phyloP scores from a whole-genome alignment of 1,140 invertebrate species.

The Polypedilum pembai region DNA sequence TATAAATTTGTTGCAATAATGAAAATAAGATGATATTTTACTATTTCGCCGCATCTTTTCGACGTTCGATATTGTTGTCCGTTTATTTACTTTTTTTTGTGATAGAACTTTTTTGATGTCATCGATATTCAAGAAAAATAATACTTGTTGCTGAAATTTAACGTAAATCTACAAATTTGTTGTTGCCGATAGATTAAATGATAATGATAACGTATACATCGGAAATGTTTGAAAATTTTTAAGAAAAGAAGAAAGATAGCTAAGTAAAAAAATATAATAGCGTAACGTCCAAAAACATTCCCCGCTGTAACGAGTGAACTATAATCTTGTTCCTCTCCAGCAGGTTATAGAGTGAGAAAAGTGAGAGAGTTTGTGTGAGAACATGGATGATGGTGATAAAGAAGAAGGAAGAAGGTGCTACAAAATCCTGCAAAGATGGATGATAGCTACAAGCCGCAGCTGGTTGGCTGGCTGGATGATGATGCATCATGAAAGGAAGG shows the following conservation, averaged over 20 bases:
- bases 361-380: constrained; percentile 35
- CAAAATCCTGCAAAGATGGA: not conserved
- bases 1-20: too few species aligned
- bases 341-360: constrained; percentile 36
- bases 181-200: too few species aligned
- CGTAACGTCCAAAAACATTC: not conserved
- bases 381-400: constrained; percentile 34
- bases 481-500: not conserved
- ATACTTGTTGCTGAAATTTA: too few species aligned
- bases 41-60: too few species aligned
- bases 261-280: constrained; percentile 12
- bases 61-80: too few species aligned
- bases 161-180: too few species aligned
- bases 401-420: constrained; percentile 9
- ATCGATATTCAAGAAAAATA: too few species aligned
- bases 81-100: too few species aligned
- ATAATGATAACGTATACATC: too few species aligned
- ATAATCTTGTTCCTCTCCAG: constrained; percentile 45
- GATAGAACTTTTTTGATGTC: too few species aligned
- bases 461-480: constrained; percentile 16
- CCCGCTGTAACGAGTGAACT: constrained; percentile 42
- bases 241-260: not conserved
- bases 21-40: too few species aligned
- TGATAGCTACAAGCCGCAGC: not conserved
- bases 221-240: not conserved